phyloP scores from a whole-genome alignment of 2,113 vertebrate species.

The Falco punctatus region DNA sequence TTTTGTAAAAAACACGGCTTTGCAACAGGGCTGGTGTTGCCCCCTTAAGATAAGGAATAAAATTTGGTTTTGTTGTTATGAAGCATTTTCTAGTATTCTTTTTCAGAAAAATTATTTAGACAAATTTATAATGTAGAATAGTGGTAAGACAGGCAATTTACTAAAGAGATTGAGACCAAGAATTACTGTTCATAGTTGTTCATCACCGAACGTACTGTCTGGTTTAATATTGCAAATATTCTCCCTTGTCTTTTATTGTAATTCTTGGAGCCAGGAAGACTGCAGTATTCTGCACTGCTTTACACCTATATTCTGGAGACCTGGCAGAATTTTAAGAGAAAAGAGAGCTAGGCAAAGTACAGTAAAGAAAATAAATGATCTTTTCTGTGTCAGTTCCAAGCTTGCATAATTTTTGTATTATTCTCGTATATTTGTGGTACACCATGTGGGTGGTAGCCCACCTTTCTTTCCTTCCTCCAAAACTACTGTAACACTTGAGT shows the following conservation, averaged over 20 bases:
- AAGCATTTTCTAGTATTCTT: not conserved
- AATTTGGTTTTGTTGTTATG: not conserved
- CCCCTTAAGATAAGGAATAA: not conserved
- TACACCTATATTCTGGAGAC: not conserved
- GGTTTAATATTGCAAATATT: not conserved
- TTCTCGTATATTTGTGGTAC: not conserved
- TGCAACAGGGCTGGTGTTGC: not conserved
- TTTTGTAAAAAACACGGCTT: not conserved
- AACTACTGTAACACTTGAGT: not conserved
- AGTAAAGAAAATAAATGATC: not conserved
- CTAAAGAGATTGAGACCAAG: not conserved
- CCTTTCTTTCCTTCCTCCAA: not conserved
- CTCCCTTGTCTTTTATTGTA: not conserved
- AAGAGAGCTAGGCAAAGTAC: not conserved
- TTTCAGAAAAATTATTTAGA: not conserved
- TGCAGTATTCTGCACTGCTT: not conserved
- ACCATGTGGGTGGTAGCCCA: fast-evolving
- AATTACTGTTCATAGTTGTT: not conserved
- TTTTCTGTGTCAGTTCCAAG: not conserved
- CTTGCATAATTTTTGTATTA: not conserved
- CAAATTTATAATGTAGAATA: not conserved
- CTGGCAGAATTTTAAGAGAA: not conserved
- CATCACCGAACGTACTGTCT: not conserved
- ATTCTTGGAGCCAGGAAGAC: not conserved
- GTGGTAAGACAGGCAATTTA: not conserved